Evolutionary conservation across 1,140 invertebrate species (phyloP).

Genomic region (Calliphora vicina): DNA sequence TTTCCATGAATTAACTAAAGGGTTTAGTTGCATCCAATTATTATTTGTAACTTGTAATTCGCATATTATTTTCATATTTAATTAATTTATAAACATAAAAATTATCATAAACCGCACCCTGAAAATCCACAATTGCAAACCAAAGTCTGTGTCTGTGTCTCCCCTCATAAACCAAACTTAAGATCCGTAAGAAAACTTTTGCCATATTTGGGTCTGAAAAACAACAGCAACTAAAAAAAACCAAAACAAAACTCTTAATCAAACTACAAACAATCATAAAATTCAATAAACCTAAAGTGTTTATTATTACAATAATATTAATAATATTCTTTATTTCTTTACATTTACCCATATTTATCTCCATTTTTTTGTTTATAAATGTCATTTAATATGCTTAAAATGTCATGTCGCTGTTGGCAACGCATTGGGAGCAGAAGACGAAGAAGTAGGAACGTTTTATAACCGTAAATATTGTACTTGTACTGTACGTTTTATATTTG

Average conservation of each 20-base stretch:
- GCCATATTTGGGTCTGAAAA: neutral
- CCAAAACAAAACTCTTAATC: too few species aligned
- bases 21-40: too few species aligned
- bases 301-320: neutral
- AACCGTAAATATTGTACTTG: too few species aligned
- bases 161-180: neutral
- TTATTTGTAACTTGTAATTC: too few species aligned
- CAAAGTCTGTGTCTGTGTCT: neutral
- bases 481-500: too few species aligned
- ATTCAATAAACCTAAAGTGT: too few species aligned
- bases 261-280: too few species aligned
- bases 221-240: neutral
- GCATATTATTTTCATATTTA: too few species aligned
- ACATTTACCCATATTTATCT: neutral
- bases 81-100: too few species aligned
- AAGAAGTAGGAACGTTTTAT: neutral
- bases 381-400: constrained; percentile 1
- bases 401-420: neutral
- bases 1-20: too few species aligned
- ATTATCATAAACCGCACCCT: neutral
- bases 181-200: neutral
- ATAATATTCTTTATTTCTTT: constrained; percentile 2
- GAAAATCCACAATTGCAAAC: neutral
- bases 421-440: neutral
- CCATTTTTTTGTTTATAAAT: neutral